A percentile compares a stretch with the other conserved stretches of the same genome.
phyloP scores from a whole-genome alignment of 2,888 invertebrate species.

The Spodoptera picta region DNA sequence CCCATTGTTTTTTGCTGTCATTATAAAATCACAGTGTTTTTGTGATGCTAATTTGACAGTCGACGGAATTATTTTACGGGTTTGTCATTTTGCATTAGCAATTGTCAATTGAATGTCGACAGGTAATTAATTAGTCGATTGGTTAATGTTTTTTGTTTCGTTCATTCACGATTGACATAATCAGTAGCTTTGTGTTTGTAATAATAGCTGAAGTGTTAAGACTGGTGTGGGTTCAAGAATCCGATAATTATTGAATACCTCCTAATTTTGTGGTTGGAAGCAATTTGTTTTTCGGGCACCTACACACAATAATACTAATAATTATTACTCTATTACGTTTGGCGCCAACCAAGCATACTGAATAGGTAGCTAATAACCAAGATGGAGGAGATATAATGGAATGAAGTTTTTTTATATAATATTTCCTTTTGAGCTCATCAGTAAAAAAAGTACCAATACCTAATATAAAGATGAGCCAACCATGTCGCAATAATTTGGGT shows the following conservation, averaged over 20 bases:
- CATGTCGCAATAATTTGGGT: too few relatives aligned
- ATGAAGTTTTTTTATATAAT: too few relatives aligned
- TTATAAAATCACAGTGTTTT: conserved; percentile 60
- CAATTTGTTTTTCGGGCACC: conserved; percentile 12
- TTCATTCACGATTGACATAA: background rate
- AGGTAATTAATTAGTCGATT: conserved; percentile 16
- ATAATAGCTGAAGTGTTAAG: background rate
- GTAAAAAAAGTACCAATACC: too few relatives aligned
- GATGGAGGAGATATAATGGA: too few relatives aligned
- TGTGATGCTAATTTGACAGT: conserved; percentile 55
- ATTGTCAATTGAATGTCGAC: conserved; percentile 35
- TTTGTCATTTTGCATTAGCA: conserved; percentile 44
- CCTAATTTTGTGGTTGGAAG: background rate
- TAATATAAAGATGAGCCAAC: too few relatives aligned
- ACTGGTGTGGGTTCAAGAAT: conserved; percentile 3
- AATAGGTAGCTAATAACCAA: too few relatives aligned
- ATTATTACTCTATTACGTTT: background rate
- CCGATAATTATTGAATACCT: conserved; percentile 1
- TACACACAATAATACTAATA: too few relatives aligned
- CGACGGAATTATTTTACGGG: conserved; percentile 50
- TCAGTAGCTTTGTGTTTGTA: background rate
- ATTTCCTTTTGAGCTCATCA: too few relatives aligned
- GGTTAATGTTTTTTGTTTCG: background rate
- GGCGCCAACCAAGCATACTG: background rate
- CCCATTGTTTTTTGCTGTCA: conserved; percentile 54